Conservation (phyloP, 2,797 vertebrate genomes). For the Karalla daura region DNA sequence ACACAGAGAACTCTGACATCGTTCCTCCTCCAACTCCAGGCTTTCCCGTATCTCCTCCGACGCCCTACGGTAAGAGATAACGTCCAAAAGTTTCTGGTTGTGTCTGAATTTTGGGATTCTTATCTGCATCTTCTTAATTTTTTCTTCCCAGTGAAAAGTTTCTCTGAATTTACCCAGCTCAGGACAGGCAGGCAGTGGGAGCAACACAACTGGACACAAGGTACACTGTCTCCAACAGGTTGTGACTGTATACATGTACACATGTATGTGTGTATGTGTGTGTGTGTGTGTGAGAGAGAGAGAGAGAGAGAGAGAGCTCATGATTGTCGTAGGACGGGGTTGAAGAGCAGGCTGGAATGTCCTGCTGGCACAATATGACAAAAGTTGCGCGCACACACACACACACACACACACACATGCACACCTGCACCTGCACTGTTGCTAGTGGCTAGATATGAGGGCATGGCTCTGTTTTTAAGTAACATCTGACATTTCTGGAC, state of each 20-base stretch:
- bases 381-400: conserved; percentile 33
- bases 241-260: neutral
- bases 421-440: conserved; percentile 23
- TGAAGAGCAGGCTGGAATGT: conserved; percentile 62
- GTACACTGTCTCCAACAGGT: conserved; percentile 67
- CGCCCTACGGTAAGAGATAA: conserved; percentile 78
- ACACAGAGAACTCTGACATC: conserved; percentile 64
- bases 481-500: neutral
- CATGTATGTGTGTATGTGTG: conserved; percentile 21
- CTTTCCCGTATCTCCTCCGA: conserved; percentile 89
- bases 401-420: conserved; percentile 43
- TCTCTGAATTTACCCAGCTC: conserved; percentile 67
- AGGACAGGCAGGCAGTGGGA: conserved; percentile 64
- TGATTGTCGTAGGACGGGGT: conserved; percentile 50
- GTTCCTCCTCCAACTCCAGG: conserved; percentile 80
- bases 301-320: conserved; percentile 28
- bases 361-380: conserved; percentile 28
- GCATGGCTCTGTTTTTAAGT: conserved; percentile 36
- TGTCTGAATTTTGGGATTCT: conserved; percentile 37
- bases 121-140: conserved; percentile 44
- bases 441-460: conserved; percentile 31
- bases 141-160: conserved; percentile 78
- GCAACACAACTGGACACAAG: conserved; percentile 71
- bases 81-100: neutral
- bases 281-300: conserved; percentile 23